Evolutionary conservation across 92 coral and sea anemone species (phyloP).

Genomic region (Porites lobata): DNA sequence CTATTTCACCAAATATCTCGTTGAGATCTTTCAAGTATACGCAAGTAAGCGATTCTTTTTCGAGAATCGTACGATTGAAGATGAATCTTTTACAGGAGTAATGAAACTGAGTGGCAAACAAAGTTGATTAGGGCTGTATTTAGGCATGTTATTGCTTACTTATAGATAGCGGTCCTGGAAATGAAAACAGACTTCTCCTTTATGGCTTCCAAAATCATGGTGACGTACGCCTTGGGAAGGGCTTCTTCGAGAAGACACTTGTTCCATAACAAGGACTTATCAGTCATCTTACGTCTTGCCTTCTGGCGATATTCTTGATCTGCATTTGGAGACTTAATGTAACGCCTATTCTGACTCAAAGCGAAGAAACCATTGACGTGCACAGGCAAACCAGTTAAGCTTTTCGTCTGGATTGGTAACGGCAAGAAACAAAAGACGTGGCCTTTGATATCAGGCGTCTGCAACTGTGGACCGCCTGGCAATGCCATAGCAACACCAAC

Average conservation of each 20-base stretch:
- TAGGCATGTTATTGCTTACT: constrained; percentile 2
- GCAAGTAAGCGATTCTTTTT: too few species aligned
- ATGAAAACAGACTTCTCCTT: background rate
- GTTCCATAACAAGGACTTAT: constrained; percentile 82
- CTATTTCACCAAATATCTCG: too few species aligned
- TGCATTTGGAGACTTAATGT: constrained; percentile 81
- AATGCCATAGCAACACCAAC: constrained; percentile 92
- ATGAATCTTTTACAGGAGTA: background rate
- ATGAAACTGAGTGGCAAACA: too few species aligned
- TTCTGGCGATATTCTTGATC: constrained; percentile 61
- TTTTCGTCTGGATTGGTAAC: constrained; percentile 71
- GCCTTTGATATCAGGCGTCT: constrained; percentile 48
- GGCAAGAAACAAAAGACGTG: constrained; percentile 88
- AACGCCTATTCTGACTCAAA: constrained; percentile 85
- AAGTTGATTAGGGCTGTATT: too few species aligned
- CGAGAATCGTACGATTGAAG: background rate
- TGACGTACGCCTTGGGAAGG: constrained; percentile 75
- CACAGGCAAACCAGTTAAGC: constrained; percentile 88
- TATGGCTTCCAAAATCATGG: constrained; percentile 52
- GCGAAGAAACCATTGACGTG: constrained; percentile 91
- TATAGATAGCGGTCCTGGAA: constrained; percentile 10
- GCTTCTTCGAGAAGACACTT: constrained; percentile 74
- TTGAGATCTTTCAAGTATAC: too few species aligned
- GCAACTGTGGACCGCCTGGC: constrained; percentile 22
- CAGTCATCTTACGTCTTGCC: constrained; percentile 54